Base-by-base conservation (phyloP, 2,888 invertebrate species). In the Hypsopygia costalis region DNA sequence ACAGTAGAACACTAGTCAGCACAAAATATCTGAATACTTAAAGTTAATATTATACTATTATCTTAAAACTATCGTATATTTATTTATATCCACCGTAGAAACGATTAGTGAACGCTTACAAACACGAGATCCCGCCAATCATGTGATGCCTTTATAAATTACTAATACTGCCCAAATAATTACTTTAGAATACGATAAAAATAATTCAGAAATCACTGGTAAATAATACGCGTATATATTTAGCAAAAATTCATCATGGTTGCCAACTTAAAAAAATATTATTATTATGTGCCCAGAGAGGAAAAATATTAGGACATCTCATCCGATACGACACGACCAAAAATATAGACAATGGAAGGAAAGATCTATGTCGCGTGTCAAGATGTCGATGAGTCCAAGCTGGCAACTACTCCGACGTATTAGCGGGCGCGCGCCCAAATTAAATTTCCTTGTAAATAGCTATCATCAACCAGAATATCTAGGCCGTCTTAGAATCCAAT, bases 21-120 rank as follows among this genome's bases (percentile, higher is more conserved):
- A 77, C 74, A 81, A 77, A 74, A 79, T 75, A 82, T 75, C 74
- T 74, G 72, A 78, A 79, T 72, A 66, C 82, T 82, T 85, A 86
- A 49, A 76, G 51, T 74, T 62, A 62, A 61, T 59, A 70, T 72
- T 74, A 78, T 55, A 66, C 76, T 82, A 67, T 62, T 57, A 66
- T 40, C 82, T 86, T 85, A 86, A 51, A 66, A 45, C 78, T 86
- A 88, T 85, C 85, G 85, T 88, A 88, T 85, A 82, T 76, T 78
- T 82, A 85, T 86, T 78, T 82, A 85, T 86, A 83, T 75, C 81
- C 83, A 83, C 80, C 80, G 69, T 75, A 65, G 65, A 69, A 67
- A 70, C 53, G 52, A 61, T 55, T 58, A 64, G 70, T 73, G 74
- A 85, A 81, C 71, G 61, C 64, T 69, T 60, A 71, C 55, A 71